Evolutionary conservation across 2,113 vertebrate species (phyloP).

Genomic region (Opisthocomus hoazin): DNA sequence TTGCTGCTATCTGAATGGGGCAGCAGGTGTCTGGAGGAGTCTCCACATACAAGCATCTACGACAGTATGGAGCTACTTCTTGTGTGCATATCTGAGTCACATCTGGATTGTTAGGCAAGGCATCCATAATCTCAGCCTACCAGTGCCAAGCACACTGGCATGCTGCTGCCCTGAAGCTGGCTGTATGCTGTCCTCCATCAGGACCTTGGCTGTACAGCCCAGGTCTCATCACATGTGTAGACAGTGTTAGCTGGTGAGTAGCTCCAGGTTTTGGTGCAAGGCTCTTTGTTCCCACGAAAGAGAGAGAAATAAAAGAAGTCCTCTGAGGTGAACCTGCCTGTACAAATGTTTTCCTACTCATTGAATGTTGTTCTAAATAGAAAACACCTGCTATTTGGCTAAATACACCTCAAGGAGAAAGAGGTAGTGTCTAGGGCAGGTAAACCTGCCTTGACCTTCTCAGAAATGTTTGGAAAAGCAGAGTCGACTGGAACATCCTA

Average conservation of each 20-base stretch:
- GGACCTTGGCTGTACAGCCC: background rate
- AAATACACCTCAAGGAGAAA: slow-evolving; percentile 13
- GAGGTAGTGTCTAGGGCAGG: slow-evolving; percentile 34
- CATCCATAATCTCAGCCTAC: background rate
- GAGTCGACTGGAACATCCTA: background rate
- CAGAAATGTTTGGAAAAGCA: slow-evolving; percentile 16
- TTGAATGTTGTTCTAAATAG: slow-evolving; percentile 25
- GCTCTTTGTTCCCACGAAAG: background rate
- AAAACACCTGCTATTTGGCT: slow-evolving; percentile 45
- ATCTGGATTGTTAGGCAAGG: background rate
- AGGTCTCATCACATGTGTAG: background rate
- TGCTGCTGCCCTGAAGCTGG: background rate
- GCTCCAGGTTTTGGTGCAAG: background rate
- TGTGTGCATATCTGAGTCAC: background rate
- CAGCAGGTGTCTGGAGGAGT: background rate
- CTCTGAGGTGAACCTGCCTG: slow-evolving; percentile 19
- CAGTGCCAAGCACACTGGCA: background rate
- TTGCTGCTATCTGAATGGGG: background rate
- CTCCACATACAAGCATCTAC: background rate
- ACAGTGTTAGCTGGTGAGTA: background rate
- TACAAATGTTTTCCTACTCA: slow-evolving; percentile 30
- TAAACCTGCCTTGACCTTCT: slow-evolving; percentile 8
- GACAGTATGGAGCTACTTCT: background rate
- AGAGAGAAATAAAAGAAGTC: slow-evolving; percentile 7
- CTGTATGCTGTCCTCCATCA: background rate